phyloP scores from a whole-genome alignment of 2,888 invertebrate genomes.

The Exephanes ischioxanthus region DNA sequence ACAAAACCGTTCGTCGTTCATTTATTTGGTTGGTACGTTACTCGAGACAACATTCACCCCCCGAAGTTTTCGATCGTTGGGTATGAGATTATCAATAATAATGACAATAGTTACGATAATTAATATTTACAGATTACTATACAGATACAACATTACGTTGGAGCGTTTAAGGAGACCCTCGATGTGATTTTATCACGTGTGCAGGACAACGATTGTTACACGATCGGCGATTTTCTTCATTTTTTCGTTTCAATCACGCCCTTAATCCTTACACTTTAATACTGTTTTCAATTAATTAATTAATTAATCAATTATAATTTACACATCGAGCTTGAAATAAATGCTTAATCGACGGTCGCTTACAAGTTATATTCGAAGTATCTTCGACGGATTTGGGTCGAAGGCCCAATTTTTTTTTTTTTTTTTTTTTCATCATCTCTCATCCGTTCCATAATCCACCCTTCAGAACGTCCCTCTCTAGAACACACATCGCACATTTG shows the following conservation, averaged over 20 bases:
- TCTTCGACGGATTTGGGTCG: constrained; percentile 63
- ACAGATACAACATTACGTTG: constrained; percentile 54
- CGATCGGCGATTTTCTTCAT: not conserved
- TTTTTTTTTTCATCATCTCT: constrained; percentile 1
- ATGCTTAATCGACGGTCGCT: constrained; percentile 52
- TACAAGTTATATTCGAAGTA: constrained; percentile 58
- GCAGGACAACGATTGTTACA: not conserved
- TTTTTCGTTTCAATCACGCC: constrained; percentile 27
- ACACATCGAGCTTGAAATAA: constrained; percentile 60
- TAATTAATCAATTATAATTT: constrained; percentile 56
- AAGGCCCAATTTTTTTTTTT: constrained; percentile 31
- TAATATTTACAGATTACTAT: constrained; percentile 66
- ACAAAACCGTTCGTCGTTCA: constrained; percentile 19
- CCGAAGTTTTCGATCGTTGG: constrained; percentile 18
- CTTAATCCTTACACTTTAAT: constrained; percentile 49
- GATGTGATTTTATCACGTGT: constrained; percentile 32
- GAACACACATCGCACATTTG: constrained; percentile 57
- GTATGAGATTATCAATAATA: constrained; percentile 43
- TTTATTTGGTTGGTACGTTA: not conserved
- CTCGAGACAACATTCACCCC: constrained; percentile 27
- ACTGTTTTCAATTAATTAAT: constrained; percentile 43
- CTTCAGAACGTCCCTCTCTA: constrained; percentile 9
- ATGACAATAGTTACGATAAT: constrained; percentile 39
- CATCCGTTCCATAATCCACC: constrained; percentile 41
- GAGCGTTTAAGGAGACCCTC: constrained; percentile 40